A percentile compares a stretch with the other conserved stretches of the same genome.
phyloP scores from a whole-genome alignment of 2,888 invertebrate genomes.

The Drosophila greeni region DNA sequence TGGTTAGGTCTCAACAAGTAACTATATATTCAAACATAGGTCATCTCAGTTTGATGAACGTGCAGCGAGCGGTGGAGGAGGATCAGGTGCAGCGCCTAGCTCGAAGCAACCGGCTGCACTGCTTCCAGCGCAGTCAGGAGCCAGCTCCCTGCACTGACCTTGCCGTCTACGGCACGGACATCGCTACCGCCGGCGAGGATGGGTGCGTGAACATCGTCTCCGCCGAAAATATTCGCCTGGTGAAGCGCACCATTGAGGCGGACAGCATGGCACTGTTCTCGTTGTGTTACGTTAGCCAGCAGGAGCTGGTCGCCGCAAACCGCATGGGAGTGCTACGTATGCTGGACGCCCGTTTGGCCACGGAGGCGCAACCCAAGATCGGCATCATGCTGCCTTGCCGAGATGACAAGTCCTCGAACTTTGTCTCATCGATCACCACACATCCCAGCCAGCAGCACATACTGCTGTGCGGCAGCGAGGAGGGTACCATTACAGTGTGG shows the following conservation, averaged over 20 bases:
- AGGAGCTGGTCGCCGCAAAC: conserved; percentile 88
- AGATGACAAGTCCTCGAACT: conserved; percentile 80
- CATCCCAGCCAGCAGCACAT: conserved; percentile 95
- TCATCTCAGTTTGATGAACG: conserved; percentile 83
- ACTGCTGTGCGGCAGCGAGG: conserved; percentile 89
- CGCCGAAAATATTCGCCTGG: conserved; percentile 79
- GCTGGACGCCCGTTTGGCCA: conserved; percentile 87
- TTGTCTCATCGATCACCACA: conserved; percentile 86
- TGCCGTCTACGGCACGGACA: conserved; percentile 87
- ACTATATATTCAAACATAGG: conserved; percentile 80
- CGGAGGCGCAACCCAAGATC: conserved; percentile 82
- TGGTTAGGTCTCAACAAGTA: neutral
- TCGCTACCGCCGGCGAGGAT: conserved; percentile 92
- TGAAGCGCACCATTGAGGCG: conserved; percentile 81
- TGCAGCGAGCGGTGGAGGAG: conserved; percentile 82
- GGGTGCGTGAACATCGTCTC: conserved; percentile 82
- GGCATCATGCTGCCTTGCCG: conserved; percentile 87
- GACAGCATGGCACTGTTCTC: conserved; percentile 91
- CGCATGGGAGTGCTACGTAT: conserved; percentile 93
- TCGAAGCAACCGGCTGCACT: conserved; percentile 85
- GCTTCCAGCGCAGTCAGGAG: conserved; percentile 79
- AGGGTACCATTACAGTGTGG: conserved; percentile 93
- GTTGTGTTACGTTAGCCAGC: conserved; percentile 86
- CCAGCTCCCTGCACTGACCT: conserved; percentile 87
- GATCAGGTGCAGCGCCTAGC: conserved; percentile 82